Evolutionary conservation across 1,140 invertebrate species (phyloP), one percentile per base, ranked within the genome.

Genomic region (Spodoptera frugiperda): DNA sequence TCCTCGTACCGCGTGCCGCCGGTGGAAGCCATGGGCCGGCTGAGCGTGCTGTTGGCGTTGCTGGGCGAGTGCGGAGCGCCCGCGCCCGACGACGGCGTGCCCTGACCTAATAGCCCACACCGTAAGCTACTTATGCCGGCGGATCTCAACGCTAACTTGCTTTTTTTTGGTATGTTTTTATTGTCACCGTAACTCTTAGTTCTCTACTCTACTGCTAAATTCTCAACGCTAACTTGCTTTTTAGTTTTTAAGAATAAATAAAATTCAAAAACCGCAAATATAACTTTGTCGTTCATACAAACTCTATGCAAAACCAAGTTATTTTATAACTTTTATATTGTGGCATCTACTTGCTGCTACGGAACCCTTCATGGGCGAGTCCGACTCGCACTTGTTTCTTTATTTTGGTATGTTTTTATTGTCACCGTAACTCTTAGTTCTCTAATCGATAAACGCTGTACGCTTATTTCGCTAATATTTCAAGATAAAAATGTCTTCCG

Each of bases 11-110:
- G 95, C 51, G 98, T 98, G 83, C 98, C 97, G 78, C 98, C 97
- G 90, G 99, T 98, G 82, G 98, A 98, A 44, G 98, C 98, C 97
- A 99, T 99, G 67, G 98, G 98, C 87, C 98, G 95, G 94, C 98
- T 98, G 61, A 99, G 95, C 65, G 98, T 99, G 93, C 97, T 98
- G 91, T 99, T 98, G 72, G 97, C 98, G 94, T 98, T 98, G 86
- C 97, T 97, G 49, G 98, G 97, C 82, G 97, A 98, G 94, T 97
- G 97, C 79, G 97, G 97, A 95, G 88, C 89, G 59, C 85, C 82
- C 48, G 75, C 82, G 57, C 84, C 78, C 39, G 84, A 80, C 81
- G 82, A 81, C 95, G 79, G 96, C 97, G 90, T 90, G 74, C 89
- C 91, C 73, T 89, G 88, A 83, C 91, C 91, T 90, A 59, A 17